A percentile compares a stretch with the other conserved stretches of the same genome.
Conservation (phyloP, 2,888 invertebrate species). For the Heliconius hortense region DNA sequence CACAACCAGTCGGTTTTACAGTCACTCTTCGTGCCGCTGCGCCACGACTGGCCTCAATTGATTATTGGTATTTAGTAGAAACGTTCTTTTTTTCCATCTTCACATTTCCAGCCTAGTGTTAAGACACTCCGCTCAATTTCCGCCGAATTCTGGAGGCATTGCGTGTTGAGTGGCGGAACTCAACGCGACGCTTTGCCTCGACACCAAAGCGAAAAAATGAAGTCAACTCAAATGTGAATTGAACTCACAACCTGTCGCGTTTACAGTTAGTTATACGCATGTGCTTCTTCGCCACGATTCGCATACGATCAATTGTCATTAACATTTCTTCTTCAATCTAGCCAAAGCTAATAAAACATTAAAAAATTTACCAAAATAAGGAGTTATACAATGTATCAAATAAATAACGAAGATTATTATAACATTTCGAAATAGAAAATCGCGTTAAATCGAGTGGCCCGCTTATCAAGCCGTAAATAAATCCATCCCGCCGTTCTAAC, state of each 20-base stretch:
- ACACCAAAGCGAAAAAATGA: too few relatives aligned
- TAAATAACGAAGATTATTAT: constrained; percentile 13
- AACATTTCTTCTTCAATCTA: background rate
- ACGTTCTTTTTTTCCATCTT: background rate
- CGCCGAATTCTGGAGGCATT: too few relatives aligned
- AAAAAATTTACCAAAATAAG: constrained; percentile 7
- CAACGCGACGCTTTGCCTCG: too few relatives aligned
- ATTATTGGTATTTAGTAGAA: background rate
- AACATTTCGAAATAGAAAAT: constrained; percentile 16
- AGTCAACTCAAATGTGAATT: too few relatives aligned
- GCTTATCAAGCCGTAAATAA: constrained; percentile 50
- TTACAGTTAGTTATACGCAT: too few relatives aligned
- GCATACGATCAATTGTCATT: background rate
- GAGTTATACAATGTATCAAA: background rate
- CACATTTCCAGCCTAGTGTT: background rate
- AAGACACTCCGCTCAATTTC: background rate
- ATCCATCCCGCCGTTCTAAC: constrained; percentile 58
- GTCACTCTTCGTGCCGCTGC: too few relatives aligned
- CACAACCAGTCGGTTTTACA: too few relatives aligned
- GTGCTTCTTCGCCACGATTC: too few relatives aligned
- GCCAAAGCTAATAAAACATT: background rate
- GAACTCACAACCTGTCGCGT: too few relatives aligned
- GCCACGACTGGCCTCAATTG: too few relatives aligned
- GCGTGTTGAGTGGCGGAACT: too few relatives aligned
- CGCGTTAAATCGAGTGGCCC: constrained; percentile 12